Base-by-base conservation (phyloP, 1,140 invertebrate genomes). In the Musca vetustissima region DNA sequence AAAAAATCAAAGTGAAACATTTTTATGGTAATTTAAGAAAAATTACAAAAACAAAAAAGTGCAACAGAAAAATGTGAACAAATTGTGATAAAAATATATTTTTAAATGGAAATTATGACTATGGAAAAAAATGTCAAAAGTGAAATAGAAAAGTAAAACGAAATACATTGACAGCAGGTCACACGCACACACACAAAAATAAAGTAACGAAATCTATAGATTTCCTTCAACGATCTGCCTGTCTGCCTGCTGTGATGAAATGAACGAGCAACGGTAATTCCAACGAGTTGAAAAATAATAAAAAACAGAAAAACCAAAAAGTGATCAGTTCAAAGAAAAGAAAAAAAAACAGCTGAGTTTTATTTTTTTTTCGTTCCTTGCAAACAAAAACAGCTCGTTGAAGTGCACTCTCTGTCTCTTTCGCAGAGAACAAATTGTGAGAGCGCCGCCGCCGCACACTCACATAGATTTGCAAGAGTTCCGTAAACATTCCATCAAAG, bases 121-220 rank as follows among this genome's bases (percentile, higher is more conserved):
- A 43, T 8, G 32, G 36, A 61, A 55, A 61, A 61, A 61, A 61
- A 61, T 61, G 57, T 61, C 57, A 61, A 61, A 61, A 43, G 57
- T 61, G 28, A 61, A 36, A 36, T 61, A 61, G 14, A 61, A 36
- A 61, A 61, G 9, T 6, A 43, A 43, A 43, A 43, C 1, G 13
- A 43, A 43, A 43, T 59, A 61, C 32, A 36, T 61, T 61, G 57
- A 61, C 57, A 61, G 15, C n/a, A n/a, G n/a, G n/a, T n/a, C n/a
- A n/a, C n/a, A n/a, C n/a, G n/a, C 57, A 19, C 28, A 61, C 32
- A 61, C 11, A 61, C 4, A 59, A 59, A 15, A 61, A 36, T n/a
- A 21, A 61, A 61, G 36, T 21, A 61, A 61, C 28, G 28, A 61
- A 36, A n/a, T 19, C 1, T n/a, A 61, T 61, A 43, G 6, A 43